phyloP scores from a whole-genome alignment of 2,797 vertebrate species.

The Jordanella pulchra region DNA sequence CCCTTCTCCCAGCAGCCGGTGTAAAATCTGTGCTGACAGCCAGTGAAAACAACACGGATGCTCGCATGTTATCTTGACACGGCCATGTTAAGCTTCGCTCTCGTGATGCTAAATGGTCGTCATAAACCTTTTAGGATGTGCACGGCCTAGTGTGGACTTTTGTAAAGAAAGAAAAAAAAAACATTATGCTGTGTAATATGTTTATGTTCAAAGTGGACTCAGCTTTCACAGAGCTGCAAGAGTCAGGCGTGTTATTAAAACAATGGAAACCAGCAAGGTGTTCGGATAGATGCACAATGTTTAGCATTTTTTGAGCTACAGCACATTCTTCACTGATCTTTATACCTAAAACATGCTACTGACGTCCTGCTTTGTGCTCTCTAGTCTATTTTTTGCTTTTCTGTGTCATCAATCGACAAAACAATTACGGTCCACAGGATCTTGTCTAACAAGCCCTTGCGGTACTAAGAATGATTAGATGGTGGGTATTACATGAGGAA shows the following conservation, averaged over 20 bases:
- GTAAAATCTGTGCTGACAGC: conserved; percentile 86
- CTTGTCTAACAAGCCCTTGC: conserved; percentile 75
- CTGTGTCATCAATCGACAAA: conserved; percentile 73
- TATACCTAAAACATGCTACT: conserved; percentile 27
- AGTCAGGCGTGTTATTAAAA: conserved; percentile 55
- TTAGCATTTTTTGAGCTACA: conserved; percentile 28
- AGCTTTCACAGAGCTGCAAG: conserved; percentile 49
- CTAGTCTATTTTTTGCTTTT: conserved; percentile 62
- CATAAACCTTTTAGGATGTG: conserved; percentile 84
- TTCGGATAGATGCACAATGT: conserved; percentile 43
- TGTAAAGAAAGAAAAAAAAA: conserved; percentile 42
- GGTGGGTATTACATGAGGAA: conserved; percentile 78
- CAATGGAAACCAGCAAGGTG: conserved; percentile 65
- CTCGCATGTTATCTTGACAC: conserved; percentile 86
- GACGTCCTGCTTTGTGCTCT: conserved; percentile 38
- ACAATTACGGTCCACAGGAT: conserved; percentile 77
- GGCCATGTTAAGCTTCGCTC: conserved; percentile 83
- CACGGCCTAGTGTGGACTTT: conserved; percentile 78
- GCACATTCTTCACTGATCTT: conserved; percentile 36
- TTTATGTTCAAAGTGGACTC: conserved; percentile 69
- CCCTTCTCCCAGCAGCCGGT: conserved; percentile 71
- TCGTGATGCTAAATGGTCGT: conserved; percentile 82
- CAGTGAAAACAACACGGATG: conserved; percentile 83
- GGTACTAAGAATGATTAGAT: conserved; percentile 79
- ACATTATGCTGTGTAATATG: conserved; percentile 78